Base-by-base conservation (phyloP, 2,797 vertebrate species). In the Anabas testudineus region DNA sequence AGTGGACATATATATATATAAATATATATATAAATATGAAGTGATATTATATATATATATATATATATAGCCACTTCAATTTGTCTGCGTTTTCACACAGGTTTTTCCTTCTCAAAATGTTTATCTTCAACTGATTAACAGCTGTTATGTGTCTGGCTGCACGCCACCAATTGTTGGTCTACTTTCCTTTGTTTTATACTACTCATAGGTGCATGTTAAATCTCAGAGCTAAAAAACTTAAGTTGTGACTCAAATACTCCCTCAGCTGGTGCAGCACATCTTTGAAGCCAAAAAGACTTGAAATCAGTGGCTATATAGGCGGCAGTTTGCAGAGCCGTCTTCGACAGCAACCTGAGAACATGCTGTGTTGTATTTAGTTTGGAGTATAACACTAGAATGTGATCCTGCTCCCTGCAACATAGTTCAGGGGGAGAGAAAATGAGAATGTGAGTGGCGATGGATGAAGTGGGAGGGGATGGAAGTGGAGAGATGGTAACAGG, bases 341-440 rank as follows among this genome's bases (percentile, higher is more conserved):
- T 41, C 14, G 15, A 34, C 45, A 54, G 21, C 54, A 70, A 28
- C 58, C 66, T 15, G 69, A 76, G 61, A 54, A 58, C 32, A 62
- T 2, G 8, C 74, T 46, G 49, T 9, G 30, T 41, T 71, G 30
- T 72, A 24, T 83, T 82, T 74, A 54, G 72, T 69, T 63, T 60
- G 28, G 47, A 60, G 18, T 30, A 1, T 57, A 68, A 64, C 70
- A 47, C 42, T 5, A 43, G 43, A 61, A 56, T 72, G 63, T 0
- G 26, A 60, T 51, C 49, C n/a, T 22, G 12, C 56, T 65, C 48
- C 60, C 54, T 61, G 53, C 37, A 26, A 61, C 59, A 43, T 43
- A 1, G 57, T 65, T 8, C 59, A 24, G 41, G 56, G 19, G 26
- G 42, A 54, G 52, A 53, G 68, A 88, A 12, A 93, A 94, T 85